Evolutionary conservation across 1,140 invertebrate species (phyloP).

Genomic region (Hesperophylax magnus): DNA sequence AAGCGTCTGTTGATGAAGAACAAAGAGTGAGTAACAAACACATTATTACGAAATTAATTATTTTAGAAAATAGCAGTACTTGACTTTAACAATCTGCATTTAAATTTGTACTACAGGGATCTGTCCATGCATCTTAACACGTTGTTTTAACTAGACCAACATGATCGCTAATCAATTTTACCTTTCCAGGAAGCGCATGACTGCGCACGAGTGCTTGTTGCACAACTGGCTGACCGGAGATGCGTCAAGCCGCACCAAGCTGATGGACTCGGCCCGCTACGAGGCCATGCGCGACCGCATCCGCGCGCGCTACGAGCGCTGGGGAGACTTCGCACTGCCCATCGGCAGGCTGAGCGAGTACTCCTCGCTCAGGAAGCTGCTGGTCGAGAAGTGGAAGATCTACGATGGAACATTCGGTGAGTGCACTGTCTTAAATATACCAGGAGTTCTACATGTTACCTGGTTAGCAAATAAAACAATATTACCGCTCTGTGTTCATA

Average conservation of each 20-base stretch:
- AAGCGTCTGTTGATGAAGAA: constrained; percentile 91
- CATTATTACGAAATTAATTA: no score
- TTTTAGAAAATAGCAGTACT: no score
- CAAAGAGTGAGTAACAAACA: constrained; percentile 88
- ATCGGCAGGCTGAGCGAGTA: constrained; percentile 98
- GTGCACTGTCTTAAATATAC: constrained; percentile 43
- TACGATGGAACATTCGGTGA: constrained; percentile 95
- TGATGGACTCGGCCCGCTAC: constrained; percentile 88
- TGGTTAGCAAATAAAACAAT: no score
- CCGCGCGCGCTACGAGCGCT: constrained; percentile 85
- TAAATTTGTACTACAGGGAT: no score
- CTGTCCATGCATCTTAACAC: no score
- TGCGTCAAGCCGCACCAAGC: constrained; percentile 79
- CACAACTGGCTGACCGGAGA: constrained; percentile 96
- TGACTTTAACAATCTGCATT: no score
- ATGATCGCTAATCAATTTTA: no score
- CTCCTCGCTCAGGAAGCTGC: constrained; percentile 95
- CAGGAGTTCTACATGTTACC: neutral
- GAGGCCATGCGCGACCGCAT: constrained; percentile 90
- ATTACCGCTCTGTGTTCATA: no score
- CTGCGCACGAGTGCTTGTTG: constrained; percentile 95
- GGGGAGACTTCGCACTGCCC: constrained; percentile 93
- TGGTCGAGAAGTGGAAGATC: constrained; percentile 97
- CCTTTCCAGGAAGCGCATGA: constrained; percentile 91
- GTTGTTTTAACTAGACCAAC: no score